Evolutionary conservation across 2,797 vertebrate genomes (phyloP), one percentile per base, ranked within the genome.

Genomic region (Pipistrellus pipistrellus): DNA sequence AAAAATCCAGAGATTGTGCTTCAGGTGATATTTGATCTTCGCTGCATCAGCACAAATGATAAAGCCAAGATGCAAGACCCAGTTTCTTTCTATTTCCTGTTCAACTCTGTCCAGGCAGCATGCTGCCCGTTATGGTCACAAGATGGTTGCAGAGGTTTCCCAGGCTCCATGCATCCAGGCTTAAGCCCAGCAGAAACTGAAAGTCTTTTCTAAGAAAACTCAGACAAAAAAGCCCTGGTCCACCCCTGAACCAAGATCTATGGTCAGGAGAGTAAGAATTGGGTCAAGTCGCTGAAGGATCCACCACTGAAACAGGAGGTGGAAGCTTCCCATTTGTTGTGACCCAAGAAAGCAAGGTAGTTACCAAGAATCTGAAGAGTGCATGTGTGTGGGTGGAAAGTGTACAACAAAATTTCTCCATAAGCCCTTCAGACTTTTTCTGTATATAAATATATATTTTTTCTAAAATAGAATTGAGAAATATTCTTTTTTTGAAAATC

Each of bases 401-500:
- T 41, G 53, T 1, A 38, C 51, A 68, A 15, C 17, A 66, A 82
- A 92, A 35, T 27, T 44, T 6, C 20, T 73, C 18, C 6, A 14
- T 23, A 21, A 55, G 8, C 7, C 23, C 14, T 81, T 81, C 17
- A 66, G 57, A 35, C 15, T 57, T 66, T 88, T 80, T 38, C 21
- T 35, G 7, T 30, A 44, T 89, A 51, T 18, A 64, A 15, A 17
- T 46, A 77, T 12, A 41, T 68, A 10, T 32, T 27, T 80, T 78
- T 62, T 72, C 8, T 20, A 27, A 77, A 82, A 82, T 59, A 38
- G 41, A 18, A 77, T 78, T 62, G 62, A 89, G 17, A 71, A 78
- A 93, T 48, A 71, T 69, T 30, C 84, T 84, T 77, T 30, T 89
- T 89, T 77, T 71, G 11, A 51, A n/a, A 64, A 64, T 64, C 62